Conservation (phyloP, 2,797 vertebrate genomes). For the Mormyrus proboscirostris region DNA sequence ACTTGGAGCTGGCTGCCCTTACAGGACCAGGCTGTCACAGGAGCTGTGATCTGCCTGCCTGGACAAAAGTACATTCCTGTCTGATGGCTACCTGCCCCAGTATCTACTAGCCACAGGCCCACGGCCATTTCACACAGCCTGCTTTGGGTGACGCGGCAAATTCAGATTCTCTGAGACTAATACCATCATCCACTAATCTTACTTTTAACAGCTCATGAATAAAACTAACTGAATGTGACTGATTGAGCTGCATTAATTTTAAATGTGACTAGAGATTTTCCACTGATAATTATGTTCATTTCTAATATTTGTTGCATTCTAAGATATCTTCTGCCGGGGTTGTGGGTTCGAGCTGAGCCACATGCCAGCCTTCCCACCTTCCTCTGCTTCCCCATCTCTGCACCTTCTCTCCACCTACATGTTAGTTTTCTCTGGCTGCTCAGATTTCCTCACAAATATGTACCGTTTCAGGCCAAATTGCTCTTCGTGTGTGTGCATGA, state of each 20-base stretch:
- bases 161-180: background rate
- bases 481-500: background rate
- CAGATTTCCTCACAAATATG: conserved; percentile 31
- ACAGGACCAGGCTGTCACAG: conserved; percentile 37
- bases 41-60: conserved; percentile 50
- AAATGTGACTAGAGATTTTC: background rate
- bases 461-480: background rate
- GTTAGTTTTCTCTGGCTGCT: conserved; percentile 30
- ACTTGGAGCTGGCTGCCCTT: conserved; percentile 32
- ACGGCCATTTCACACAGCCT: background rate
- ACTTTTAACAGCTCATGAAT: background rate
- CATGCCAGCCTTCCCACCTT: background rate
- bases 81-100: conserved; percentile 57
- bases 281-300: background rate
- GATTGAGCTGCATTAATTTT: background rate
- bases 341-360: background rate
- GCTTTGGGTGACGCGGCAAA: background rate
- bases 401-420: background rate
- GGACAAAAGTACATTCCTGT: conserved; percentile 72
- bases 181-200: background rate
- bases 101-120: conserved; percentile 53
- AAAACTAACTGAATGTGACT: background rate
- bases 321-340: background rate
- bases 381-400: background rate
- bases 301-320: background rate